phyloP scores from a whole-genome alignment of 2,888 invertebrate genomes.

The Lypha dubia region DNA sequence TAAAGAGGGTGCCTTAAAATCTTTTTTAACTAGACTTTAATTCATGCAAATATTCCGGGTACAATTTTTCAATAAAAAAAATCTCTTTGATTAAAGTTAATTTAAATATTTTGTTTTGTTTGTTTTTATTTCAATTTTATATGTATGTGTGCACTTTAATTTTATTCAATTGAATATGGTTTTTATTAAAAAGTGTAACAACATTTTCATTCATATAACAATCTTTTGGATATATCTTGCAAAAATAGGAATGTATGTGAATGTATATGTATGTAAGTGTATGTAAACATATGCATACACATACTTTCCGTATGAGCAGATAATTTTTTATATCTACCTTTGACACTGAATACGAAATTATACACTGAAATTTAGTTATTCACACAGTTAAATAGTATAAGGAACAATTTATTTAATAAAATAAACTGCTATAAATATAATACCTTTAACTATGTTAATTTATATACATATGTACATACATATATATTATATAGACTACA shows the following conservation, averaged over 20 bases:
- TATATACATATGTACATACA: too few relatives aligned
- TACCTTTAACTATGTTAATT: neutral
- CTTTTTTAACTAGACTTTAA: neutral
- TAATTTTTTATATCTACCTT: neutral
- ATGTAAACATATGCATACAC: neutral
- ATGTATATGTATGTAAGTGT: neutral
- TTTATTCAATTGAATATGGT: conserved; percentile 60
- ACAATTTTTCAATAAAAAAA: neutral
- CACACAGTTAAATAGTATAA: neutral
- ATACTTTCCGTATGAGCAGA: conserved; percentile 23
- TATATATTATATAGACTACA: too few relatives aligned
- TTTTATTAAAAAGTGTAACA: conserved; percentile 61
- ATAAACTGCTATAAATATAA: neutral
- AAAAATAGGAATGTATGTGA: neutral
- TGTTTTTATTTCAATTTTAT: conserved; percentile 30
- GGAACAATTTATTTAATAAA: neutral
- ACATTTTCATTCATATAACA: conserved; percentile 46
- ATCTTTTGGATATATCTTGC: neutral
- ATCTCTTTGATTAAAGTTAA: conserved; percentile 52
- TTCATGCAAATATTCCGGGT: neutral
- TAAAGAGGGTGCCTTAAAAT: neutral
- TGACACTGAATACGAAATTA: conserved; percentile 8
- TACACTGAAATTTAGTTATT: neutral
- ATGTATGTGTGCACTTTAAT: conserved; percentile 38
- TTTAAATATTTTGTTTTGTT: conserved; percentile 41